Base-by-base conservation (phyloP, 2,113 vertebrate genomes). In the Neogale vison region DNA sequence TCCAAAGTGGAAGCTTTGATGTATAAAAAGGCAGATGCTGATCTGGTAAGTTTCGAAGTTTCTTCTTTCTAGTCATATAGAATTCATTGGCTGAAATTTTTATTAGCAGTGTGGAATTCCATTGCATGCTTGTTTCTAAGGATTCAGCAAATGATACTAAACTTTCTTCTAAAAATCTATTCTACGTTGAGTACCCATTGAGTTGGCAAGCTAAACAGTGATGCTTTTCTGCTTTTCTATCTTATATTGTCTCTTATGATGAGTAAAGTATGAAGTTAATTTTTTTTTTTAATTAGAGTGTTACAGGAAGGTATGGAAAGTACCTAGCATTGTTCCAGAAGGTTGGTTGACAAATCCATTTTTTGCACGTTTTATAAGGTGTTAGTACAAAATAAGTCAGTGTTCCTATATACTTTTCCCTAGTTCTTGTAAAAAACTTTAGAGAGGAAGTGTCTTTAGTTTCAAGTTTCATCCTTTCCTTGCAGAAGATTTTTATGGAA, bases 1-100 rank as follows among this genome's bases (percentile, higher is more conserved):
- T 99, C 99, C 96, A 99, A 98, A 98, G 98, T 98, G 21, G 99
- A 99, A 93, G 98, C 99, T 76, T 97, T 99, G 96, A 97, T 97
- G 42, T 98, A 93, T 92, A 99, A 98, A 98, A 99, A 99, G 97
- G 90, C 95, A 6, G 99, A 99, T 92, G 98, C 97, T 74, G 99
- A 99, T 91, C 82, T 97, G 97, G 99, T 99, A 98, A 99, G 99
- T 99, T 88, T 92, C 88, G 47, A 34, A 65, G 42, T 96, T 85
- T 92, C 31, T 88, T 69, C 1, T 47, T 84, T 34, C 21, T 31
- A 69, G 29, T 52, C 52, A 45, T 63, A 31, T 31, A 83, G 55
- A 89, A 59, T 80, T 34, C 14, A 45, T 29, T 42, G 20, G 84
- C 31, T 14, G 42, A 45, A 67, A 15, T 59, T 39, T 92, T 36